phyloP scores from a whole-genome alignment of 2,888 invertebrate genomes.

The Embidobia sp. region DNA sequence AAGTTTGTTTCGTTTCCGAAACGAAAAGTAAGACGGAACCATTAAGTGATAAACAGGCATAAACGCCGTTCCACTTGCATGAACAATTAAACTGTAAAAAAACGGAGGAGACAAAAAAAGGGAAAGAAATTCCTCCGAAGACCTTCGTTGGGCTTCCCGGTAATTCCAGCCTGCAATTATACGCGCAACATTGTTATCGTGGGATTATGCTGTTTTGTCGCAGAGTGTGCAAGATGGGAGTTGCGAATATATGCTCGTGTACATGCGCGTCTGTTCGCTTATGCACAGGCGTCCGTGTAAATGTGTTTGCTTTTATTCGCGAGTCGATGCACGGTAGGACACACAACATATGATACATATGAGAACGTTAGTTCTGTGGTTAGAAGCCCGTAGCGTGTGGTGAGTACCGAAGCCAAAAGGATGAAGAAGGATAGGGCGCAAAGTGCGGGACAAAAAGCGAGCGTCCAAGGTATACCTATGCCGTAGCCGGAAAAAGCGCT shows the following conservation, averaged over 20 bases:
- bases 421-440: constrained; percentile 47
- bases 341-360: constrained; percentile 81
- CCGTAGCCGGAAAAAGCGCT: too few species aligned
- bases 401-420: constrained; percentile 65
- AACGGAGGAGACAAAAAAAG: too few species aligned
- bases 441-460: constrained; percentile 29
- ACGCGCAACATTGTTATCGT: constrained; percentile 51
- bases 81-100: constrained; percentile 37
- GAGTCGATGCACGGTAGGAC: constrained; percentile 74
- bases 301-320: constrained; percentile 65
- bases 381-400: constrained; percentile 80
- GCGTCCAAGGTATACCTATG: too few species aligned
- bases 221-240: constrained; percentile 42
- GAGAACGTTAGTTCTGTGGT: constrained; percentile 81
- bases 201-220: constrained; percentile 47
- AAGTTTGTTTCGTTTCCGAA: too few species aligned
- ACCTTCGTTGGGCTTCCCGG: constrained; percentile 32
- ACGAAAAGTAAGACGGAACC: too few species aligned
- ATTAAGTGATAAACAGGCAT: not conserved
- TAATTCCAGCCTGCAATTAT: constrained; percentile 57
- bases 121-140: constrained; percentile 8
- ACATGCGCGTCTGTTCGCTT: constrained; percentile 45
- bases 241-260: constrained; percentile 47
- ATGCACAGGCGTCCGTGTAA: constrained; percentile 52
- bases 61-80: constrained; percentile 18